A percentile compares a stretch with the other conserved stretches of the same genome.
These are phyloP conservation scores for Myathropa florea DNA, from an alignment of 2,888 invertebrate genomes.

Conservation along the genomic window DNA sequence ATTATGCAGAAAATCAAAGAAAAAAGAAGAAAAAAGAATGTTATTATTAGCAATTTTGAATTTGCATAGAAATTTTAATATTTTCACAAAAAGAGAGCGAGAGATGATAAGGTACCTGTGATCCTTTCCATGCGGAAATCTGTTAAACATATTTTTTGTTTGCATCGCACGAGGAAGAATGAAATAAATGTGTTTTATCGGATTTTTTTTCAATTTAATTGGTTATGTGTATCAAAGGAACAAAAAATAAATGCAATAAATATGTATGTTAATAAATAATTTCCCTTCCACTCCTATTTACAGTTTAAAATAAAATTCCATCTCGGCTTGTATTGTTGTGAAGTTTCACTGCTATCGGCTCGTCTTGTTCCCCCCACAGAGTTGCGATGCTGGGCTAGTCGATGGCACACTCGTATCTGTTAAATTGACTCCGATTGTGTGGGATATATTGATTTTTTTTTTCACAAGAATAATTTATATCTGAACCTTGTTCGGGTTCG, in stretches of 20 bases:
- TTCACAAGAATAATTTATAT: conserved; percentile 3
- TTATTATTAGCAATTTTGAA: not conserved
- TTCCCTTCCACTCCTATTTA: conserved; percentile 35
- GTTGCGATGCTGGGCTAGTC: not conserved
- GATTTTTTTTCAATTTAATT: conserved; percentile 16
- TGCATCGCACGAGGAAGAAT: conserved; percentile 25
- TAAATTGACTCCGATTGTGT: conserved; percentile 38
- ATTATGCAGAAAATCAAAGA: not conserved
- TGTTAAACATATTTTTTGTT: conserved; percentile 60
- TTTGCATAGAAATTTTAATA: not conserved
- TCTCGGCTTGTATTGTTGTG: conserved; percentile 69
- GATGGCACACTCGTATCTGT: not conserved
- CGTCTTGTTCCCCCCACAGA: not conserved
- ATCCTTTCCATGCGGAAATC: conserved; percentile 81
- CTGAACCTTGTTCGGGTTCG: not conserved
- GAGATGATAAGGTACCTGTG: conserved; percentile 77
- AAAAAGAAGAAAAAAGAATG: not conserved
- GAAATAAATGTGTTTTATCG: conserved; percentile 17
- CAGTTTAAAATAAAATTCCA: conserved; percentile 50
- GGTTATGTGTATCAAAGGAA: conserved; percentile 15
- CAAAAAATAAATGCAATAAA: conserved; percentile 24
- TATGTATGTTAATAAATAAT: conserved; percentile 22
- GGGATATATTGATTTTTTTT: conserved; percentile 55
- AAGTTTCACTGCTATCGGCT: conserved; percentile 13
- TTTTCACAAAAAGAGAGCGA: conserved; percentile 12